Evolutionary conservation across 1,140 invertebrate species (phyloP).

Genomic region (Pissodes strobi): DNA sequence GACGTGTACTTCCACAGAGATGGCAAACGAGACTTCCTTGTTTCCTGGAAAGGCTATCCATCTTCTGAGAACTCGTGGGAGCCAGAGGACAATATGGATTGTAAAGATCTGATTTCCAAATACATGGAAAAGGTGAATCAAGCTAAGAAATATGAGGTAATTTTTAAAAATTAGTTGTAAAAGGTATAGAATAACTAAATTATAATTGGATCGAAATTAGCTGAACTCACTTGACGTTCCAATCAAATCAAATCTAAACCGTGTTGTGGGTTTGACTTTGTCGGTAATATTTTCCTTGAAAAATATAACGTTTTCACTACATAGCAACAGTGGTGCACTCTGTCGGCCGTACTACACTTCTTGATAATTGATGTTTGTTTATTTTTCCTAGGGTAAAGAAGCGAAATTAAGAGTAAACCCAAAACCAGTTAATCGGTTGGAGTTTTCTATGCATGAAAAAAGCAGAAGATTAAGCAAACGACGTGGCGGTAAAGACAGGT

Average conservation of each 20-base stretch:
- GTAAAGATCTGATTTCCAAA: slow-evolving; percentile 68
- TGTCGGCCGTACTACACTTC: too few relatives aligned
- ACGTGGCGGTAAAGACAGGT: slow-evolving; percentile 66
- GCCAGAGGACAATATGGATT: slow-evolving; percentile 72
- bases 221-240: too few relatives aligned
- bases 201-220: background rate
- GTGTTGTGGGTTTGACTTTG: too few relatives aligned
- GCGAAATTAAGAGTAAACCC: slow-evolving; percentile 66
- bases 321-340: too few relatives aligned
- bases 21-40: slow-evolving; percentile 72
- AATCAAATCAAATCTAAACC: too few relatives aligned
- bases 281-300: too few relatives aligned
- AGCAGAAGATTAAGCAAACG: slow-evolving; percentile 66
- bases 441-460: slow-evolving; percentile 61
- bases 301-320: too few relatives aligned
- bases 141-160: slow-evolving; percentile 49
- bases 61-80: slow-evolving; percentile 73
- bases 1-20: slow-evolving; percentile 73
- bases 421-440: slow-evolving; percentile 69
- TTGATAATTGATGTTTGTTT: too few relatives aligned
- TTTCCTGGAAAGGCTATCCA: slow-evolving; percentile 79
- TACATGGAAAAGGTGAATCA: slow-evolving; percentile 64
- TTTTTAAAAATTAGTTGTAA: too few relatives aligned
- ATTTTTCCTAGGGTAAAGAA: slow-evolving; percentile 45
- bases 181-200: too few relatives aligned